phyloP scores from a whole-genome alignment of 2,113 vertebrate genomes.

The Rhabdomys dilectus region DNA sequence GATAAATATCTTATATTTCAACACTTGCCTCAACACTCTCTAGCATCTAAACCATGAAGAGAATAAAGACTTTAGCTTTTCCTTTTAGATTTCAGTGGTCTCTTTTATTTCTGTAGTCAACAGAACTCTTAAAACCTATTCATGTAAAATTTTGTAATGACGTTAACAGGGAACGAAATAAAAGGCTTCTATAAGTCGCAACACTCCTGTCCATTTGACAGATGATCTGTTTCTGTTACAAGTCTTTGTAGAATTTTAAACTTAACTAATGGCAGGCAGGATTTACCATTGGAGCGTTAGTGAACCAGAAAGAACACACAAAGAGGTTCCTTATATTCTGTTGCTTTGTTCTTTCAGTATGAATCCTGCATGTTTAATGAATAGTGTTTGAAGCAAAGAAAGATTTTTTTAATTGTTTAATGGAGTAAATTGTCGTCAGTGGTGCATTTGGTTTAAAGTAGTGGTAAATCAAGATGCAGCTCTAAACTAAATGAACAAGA shows the following conservation, averaged over 20 bases:
- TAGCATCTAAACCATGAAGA: slow-evolving; percentile 10
- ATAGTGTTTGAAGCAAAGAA: slow-evolving; percentile 16
- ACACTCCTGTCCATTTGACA: not conserved
- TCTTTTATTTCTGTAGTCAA: not conserved
- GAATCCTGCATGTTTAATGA: not conserved
- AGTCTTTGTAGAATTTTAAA: not conserved
- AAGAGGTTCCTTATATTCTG: not conserved
- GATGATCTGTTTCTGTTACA: slow-evolving; percentile 14
- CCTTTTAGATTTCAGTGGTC: not conserved
- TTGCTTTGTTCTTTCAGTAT: not conserved
- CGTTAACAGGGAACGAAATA: not conserved
- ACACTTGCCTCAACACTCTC: not conserved
- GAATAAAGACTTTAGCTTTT: slow-evolving; percentile 17
- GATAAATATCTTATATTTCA: not conserved
- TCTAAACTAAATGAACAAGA: slow-evolving; percentile 26
- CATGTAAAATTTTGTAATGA: not conserved
- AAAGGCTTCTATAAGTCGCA: not conserved
- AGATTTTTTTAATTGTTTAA: not conserved
- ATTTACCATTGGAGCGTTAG: not conserved
- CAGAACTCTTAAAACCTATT: slow-evolving; percentile 14
- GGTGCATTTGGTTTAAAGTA: not conserved
- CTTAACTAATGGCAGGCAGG: not conserved
- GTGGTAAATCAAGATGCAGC: not conserved
- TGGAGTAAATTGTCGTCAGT: not conserved
- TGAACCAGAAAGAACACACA: not conserved